A percentile compares a stretch with the other conserved stretches of the same genome.
phyloP scores from a whole-genome alignment of 2,113 vertebrate species.

The Ifrita kowaldi region DNA sequence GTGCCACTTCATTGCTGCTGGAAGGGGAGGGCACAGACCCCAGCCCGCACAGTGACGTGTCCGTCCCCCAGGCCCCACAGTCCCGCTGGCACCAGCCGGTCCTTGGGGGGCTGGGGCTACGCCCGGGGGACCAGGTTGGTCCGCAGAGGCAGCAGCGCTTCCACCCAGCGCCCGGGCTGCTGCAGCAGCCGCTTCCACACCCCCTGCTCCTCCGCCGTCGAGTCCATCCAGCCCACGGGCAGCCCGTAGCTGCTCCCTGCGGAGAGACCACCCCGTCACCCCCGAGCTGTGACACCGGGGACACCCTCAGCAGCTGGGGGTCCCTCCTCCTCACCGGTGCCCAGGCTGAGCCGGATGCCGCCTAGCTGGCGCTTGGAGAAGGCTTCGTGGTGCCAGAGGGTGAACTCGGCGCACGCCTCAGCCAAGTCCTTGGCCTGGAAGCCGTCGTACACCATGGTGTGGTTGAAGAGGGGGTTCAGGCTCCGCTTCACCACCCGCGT shows the following conservation, averaged over 20 bases:
- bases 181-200: constrained; percentile 84
- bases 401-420: constrained; percentile 91
- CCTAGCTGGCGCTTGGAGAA: constrained; percentile 80
- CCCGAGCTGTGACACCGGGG: rapidly evolving
- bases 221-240: constrained; percentile 92
- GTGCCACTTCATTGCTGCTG: background rate
- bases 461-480: constrained; percentile 88
- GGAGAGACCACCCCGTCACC: rapidly evolving
- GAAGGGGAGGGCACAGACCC: background rate
- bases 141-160: constrained; percentile 82
- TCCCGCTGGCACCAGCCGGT: background rate
- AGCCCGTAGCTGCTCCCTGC: constrained; percentile 88
- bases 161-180: constrained; percentile 84
- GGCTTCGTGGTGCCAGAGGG: constrained; percentile 85
- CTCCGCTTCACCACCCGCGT: constrained; percentile 83
- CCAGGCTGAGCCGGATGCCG: constrained; percentile 87
- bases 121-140: constrained; percentile 78
- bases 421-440: constrained; percentile 84
- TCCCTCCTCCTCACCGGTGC: constrained; percentile 75
- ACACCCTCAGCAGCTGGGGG: rapidly evolving
- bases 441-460: constrained; percentile 98
- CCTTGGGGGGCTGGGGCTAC: background rate
- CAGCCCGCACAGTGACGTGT: rapidly evolving
- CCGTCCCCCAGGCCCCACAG: rapidly evolving
- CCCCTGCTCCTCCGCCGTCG: constrained; percentile 81